phyloP scores from a whole-genome alignment of 2,113 vertebrate genomes.

The Perca flavescens region DNA sequence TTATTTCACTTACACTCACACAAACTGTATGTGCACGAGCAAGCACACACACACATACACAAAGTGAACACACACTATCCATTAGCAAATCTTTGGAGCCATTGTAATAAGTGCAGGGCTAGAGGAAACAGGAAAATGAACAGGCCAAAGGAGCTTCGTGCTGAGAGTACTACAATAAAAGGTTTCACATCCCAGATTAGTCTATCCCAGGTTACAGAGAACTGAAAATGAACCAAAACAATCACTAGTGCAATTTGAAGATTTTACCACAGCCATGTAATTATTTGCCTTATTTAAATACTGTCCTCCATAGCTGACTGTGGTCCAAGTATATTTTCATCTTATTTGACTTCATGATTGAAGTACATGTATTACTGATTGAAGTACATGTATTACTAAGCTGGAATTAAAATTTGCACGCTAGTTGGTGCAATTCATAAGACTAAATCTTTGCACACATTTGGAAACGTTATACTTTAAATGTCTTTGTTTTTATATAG shows the following conservation, averaged over 20 bases:
- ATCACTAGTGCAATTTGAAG: not conserved
- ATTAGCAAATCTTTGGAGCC: conserved; percentile 63
- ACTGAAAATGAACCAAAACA: conserved; percentile 14
- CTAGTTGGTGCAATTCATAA: not conserved
- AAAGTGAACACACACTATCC: conserved; percentile 29
- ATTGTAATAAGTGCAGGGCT: conserved; percentile 65
- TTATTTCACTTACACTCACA: conserved; percentile 16
- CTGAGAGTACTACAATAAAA: conserved; percentile 35
- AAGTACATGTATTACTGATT: too few relatives aligned
- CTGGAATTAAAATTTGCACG: not conserved
- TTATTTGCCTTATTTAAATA: too few relatives aligned
- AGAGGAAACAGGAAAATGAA: conserved; percentile 40
- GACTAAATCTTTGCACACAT: not conserved
- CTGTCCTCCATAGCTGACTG: too few relatives aligned
- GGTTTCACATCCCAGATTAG: conserved; percentile 23
- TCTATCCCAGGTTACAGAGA: conserved; percentile 2
- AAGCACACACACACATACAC: not conserved
- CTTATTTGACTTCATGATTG: too few relatives aligned
- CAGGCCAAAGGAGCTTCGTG: conserved; percentile 5
- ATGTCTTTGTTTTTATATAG: not conserved
- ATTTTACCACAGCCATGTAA: not conserved
- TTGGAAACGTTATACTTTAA: not conserved
- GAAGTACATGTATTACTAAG: too few relatives aligned
- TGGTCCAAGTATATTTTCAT: too few relatives aligned
- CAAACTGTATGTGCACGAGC: not conserved